These are phyloP conservation scores for Sorex araneus DNA, from an alignment of 2,113 vertebrate genomes.

Conservation along the genomic window DNA sequence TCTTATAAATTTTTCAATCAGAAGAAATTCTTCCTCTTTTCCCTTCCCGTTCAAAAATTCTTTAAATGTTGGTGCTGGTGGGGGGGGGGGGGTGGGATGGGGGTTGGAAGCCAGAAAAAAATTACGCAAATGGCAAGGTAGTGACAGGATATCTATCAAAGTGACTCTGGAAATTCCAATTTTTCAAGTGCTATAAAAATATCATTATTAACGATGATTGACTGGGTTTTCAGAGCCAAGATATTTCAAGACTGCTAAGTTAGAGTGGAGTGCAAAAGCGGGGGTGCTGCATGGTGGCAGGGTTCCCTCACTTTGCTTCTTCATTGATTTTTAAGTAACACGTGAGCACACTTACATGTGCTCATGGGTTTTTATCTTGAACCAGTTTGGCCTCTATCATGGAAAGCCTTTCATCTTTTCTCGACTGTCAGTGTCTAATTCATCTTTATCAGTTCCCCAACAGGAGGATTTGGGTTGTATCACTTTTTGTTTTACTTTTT, in stretches of 20 bases:
- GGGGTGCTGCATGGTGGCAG: constrained; percentile 53
- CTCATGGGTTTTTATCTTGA: constrained; percentile 68
- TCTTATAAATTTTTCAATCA: constrained; percentile 73
- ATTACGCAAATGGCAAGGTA: constrained; percentile 61
- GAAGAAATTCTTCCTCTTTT: constrained; percentile 55
- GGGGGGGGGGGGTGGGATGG: too few relatives aligned
- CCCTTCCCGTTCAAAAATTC: constrained; percentile 48
- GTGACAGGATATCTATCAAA: constrained; percentile 69
- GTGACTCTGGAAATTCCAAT: constrained; percentile 71
- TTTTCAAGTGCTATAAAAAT: constrained; percentile 81
- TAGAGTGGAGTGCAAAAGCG: constrained; percentile 63
- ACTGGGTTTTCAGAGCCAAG: constrained; percentile 69
- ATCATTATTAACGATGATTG: constrained; percentile 77
- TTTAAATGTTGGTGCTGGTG: not conserved
- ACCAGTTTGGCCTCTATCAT: constrained; percentile 76
- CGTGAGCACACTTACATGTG: constrained; percentile 58
- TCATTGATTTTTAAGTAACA: constrained; percentile 80
- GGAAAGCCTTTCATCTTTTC: constrained; percentile 63
- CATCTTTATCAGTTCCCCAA: constrained; percentile 73
- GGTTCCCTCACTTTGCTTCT: constrained; percentile 76
- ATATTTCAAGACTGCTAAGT: constrained; percentile 73
- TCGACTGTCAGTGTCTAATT: constrained; percentile 66
- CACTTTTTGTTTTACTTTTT: constrained; percentile 76
- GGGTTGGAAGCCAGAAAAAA: not conserved
- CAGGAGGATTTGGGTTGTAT: constrained; percentile 71